Base-by-base conservation (phyloP, 2,113 vertebrate genomes). In the Colistium nudipinnis region DNA sequence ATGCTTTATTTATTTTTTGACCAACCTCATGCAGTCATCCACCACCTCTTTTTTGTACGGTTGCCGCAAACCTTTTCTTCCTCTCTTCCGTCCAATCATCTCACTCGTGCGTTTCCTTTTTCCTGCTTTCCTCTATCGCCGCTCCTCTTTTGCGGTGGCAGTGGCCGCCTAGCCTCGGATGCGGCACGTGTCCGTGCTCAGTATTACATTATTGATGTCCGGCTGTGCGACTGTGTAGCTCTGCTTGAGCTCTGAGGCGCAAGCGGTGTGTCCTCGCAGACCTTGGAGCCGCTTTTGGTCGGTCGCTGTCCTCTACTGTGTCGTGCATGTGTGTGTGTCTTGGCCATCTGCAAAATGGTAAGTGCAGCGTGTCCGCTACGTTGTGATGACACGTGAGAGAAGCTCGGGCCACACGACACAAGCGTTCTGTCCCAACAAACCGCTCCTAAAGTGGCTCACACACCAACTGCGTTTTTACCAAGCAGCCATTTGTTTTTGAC, bases 321-420 rank as follows among this genome's bases (percentile, higher is more conserved):
- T 69, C 22, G 7, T 47, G 30, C 43, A 55, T 25, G 19, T 44
- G 6, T 61, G 16, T 41, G 44, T 30, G 47, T 62, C 43, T 68
- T 70, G 59, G 45, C 48, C 51, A 54, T 82, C 87, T 76, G 83
- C 82, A 70, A 73, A 74, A 89, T 89, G 89, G 88, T 90, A 84
- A 87, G 88, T 82, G 60, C 28, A 72, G 74, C 79, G 0, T 64
- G 72, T 51, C 70, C 8, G 74, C 68, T 80, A 62, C 76, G 62
- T 77, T 66, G 47, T 66, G 59, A 80, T 78, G 62, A 57, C 61
- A 56, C 44, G 35, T 67, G 24, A 64, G 53, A 56, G 65, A 49
- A 22, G 51, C 67, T 66, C 13, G 0, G n/a, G 36, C 62, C 71
- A 39, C 33, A 61, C 6, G 1, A 39, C 41, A 47, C 19, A 45